phyloP scores from a whole-genome alignment of 2,797 vertebrate species.

The Chromobotia macracanthus region DNA sequence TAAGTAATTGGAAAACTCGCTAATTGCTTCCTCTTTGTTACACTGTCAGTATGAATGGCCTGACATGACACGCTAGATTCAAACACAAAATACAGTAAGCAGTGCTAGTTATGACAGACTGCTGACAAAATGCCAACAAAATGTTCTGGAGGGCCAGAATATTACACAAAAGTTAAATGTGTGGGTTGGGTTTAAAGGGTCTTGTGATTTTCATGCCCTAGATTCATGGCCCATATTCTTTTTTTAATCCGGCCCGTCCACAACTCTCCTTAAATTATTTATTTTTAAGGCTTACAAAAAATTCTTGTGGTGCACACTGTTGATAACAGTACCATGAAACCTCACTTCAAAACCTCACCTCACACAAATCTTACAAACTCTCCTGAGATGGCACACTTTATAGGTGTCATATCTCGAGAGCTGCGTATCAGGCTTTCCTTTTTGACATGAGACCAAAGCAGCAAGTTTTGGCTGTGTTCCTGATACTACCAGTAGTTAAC shows the following conservation, averaged over 20 bases:
- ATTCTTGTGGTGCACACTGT: neutral
- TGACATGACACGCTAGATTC: constrained; percentile 16
- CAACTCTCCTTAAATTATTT: constrained; percentile 4
- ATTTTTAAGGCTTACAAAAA: neutral
- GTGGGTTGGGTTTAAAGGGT: too few relatives aligned
- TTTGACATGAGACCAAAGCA: constrained; percentile 51
- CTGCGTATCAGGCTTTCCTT: constrained; percentile 54
- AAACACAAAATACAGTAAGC: neutral
- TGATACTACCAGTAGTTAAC: constrained; percentile 72
- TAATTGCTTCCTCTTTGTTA: constrained; percentile 33
- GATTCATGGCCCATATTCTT: neutral
- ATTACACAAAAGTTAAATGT: neutral
- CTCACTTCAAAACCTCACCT: too few relatives aligned
- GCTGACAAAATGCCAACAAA: neutral
- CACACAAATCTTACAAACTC: constrained; percentile 9
- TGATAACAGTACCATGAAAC: constrained; percentile 8
- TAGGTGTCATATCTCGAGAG: neutral
- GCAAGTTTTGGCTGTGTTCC: constrained; percentile 61
- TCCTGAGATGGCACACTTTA: neutral
- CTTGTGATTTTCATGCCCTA: neutral
- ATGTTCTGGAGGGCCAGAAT: neutral
- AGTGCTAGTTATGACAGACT: constrained; percentile 2
- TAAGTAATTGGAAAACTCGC: constrained; percentile 14
- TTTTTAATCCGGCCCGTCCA: neutral
- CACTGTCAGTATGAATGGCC: neutral